Evolutionary conservation across 2,113 vertebrate species (phyloP).

Genomic region (Ophiodon elongatus): DNA sequence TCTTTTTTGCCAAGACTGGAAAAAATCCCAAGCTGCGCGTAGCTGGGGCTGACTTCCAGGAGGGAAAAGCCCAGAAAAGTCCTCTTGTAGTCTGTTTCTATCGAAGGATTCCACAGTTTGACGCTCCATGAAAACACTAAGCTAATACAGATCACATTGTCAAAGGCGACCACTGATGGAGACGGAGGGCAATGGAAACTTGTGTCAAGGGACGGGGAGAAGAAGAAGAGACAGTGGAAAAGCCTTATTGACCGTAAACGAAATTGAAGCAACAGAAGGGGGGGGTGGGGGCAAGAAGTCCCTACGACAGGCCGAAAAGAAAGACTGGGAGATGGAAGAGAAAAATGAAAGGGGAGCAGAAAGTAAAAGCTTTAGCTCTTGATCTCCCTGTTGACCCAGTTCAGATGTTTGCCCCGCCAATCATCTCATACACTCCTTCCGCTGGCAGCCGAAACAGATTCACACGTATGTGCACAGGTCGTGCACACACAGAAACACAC

Average conservation of each 20-base stretch:
- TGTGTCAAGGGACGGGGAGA: constrained; percentile 19
- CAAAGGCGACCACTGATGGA: constrained; percentile 22
- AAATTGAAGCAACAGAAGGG: constrained; percentile 29
- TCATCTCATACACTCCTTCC: constrained; percentile 53
- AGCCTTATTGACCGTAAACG: constrained; percentile 14
- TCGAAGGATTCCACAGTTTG: constrained; percentile 70
- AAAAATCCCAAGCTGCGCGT: constrained; percentile 59
- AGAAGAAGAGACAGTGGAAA: constrained; percentile 21
- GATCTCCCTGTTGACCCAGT: constrained; percentile 70
- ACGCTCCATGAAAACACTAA: constrained; percentile 60
- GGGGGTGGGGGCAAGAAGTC: constrained; percentile 43
- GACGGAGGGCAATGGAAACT: constrained; percentile 45
- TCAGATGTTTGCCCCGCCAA: constrained; percentile 70
- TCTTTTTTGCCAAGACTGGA: constrained; percentile 68
- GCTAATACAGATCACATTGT: constrained; percentile 52
- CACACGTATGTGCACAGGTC: constrained; percentile 38
- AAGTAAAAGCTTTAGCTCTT: constrained; percentile 63
- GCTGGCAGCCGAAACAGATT: constrained; percentile 46
- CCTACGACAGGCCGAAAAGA: constrained; percentile 48
- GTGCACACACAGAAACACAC: constrained; percentile 59
- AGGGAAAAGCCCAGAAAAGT: constrained; percentile 73
- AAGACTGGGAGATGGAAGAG: constrained; percentile 44
- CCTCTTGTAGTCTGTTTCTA: constrained; percentile 56
- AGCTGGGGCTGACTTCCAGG: constrained; percentile 65
- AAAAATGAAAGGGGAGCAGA: constrained; percentile 53